Evolutionary conservation across 2,888 invertebrate genomes (phyloP).

Genomic region (Dysmachus trigonus): DNA sequence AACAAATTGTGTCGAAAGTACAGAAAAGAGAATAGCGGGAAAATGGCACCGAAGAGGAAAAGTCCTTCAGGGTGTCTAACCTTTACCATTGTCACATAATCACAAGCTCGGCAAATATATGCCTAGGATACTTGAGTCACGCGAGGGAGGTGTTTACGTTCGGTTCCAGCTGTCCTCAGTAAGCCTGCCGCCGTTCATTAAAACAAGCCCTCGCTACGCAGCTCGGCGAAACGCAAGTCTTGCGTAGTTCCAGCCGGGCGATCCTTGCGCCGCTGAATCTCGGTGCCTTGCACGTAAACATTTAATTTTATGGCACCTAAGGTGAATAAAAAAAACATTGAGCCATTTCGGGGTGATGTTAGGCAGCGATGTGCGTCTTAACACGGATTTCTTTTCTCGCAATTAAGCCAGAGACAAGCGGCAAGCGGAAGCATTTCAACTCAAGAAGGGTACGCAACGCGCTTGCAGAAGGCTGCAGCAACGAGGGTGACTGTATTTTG

Average conservation of each 20-base stretch:
- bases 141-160: not conserved
- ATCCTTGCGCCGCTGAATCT: not conserved
- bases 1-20: not conserved
- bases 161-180: not conserved
- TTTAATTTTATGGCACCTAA: constrained; percentile 15
- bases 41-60: not conserved
- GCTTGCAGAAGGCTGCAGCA: not conserved
- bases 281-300: not conserved
- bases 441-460: not conserved
- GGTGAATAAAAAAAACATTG: constrained; percentile 8
- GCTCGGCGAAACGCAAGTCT: too few relatives aligned
- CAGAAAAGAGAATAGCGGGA: not conserved
- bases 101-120: not conserved
- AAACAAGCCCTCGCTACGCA: not conserved
- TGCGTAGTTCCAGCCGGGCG: not conserved
- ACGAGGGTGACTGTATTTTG: not conserved
- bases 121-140: not conserved
- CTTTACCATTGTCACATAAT: not conserved
- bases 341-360: not conserved
- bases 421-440: not conserved
- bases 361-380: not conserved
- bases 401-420: not conserved
- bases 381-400: not conserved
- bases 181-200: not conserved
- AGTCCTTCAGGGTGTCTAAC: not conserved